Evolutionary conservation across 2,113 vertebrate genomes (phyloP), one percentile per base, ranked within the genome.

Genomic region (Ameiurus melas): DNA sequence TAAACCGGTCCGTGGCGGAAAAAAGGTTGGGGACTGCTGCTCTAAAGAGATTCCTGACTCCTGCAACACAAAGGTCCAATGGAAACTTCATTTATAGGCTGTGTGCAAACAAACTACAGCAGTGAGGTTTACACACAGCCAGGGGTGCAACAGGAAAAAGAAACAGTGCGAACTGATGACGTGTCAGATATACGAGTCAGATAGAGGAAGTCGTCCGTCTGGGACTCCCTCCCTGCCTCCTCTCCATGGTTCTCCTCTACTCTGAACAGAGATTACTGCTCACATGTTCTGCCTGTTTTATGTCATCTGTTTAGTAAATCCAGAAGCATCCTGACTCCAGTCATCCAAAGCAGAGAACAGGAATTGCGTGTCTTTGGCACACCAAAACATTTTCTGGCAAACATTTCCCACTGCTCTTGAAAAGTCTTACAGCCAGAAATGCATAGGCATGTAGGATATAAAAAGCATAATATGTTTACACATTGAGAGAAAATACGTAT

Each of bases 81-180:
- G 80, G 68, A 75, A 62, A 83, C 66, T 30, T 17, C 62, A 57
- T 77, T 84, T n/a, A 58, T 55, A 53, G 51, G 25, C 43, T 55
- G 5, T 80, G 27, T n/a, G 51, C 84, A 79, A 85, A 90, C 92
- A 93, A 92, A 91, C 86, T 89, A 88, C 86, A 53, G 94, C 88
- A 94, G 95, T 92, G 39, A 87, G 33, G 25, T 57, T 4, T 71
- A 57, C 89, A 43, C 92, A 83, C 90, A 89, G 58, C 88, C 86
- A 85, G 89, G 93, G 91, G 92, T 89, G 90, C 92, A 92, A 47
- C 90, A 92, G 94, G 90, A 92, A 93, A 60, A 94, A 92, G 94
- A 95, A 96, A 95, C 96, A 95, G 94, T 90, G 93, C 90, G 84
- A 95, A 92, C 93, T 93, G 96, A 93, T 92, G 95, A 97, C 86